Conservation (phyloP, 1,140 invertebrate species). For the Chironomus tepperi region DNA sequence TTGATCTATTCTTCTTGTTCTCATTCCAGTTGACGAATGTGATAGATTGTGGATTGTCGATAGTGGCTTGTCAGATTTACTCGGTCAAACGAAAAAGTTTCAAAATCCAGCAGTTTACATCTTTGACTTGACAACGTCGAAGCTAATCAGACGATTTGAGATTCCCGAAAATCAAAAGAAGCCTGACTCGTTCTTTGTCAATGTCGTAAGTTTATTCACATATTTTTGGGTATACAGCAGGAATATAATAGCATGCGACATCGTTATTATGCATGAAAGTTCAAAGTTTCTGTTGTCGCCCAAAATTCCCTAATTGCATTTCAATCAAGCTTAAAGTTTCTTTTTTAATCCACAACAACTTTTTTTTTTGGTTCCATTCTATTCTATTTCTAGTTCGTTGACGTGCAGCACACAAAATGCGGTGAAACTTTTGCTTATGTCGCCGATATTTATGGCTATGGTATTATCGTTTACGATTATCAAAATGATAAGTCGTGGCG, state of each 20-base stretch:
- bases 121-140: slow-evolving; percentile 63
- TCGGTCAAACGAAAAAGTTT: slow-evolving; percentile 49
- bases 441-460: slow-evolving; percentile 62
- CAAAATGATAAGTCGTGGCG: slow-evolving; percentile 66
- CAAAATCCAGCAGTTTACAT: slow-evolving; percentile 54
- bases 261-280: too few species aligned
- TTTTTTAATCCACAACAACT: too few species aligned
- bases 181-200: slow-evolving; percentile 63
- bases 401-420: slow-evolving; percentile 54
- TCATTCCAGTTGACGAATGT: slow-evolving; percentile 42
- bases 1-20: neutral
- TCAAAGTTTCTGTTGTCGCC: too few species aligned
- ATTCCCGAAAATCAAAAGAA: slow-evolving; percentile 56
- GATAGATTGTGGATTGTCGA: slow-evolving; percentile 56
- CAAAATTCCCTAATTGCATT: too few species aligned
- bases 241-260: too few species aligned
- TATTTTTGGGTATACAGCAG: too few species aligned
- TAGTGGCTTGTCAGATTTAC: slow-evolving; percentile 52
- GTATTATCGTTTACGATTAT: slow-evolving; percentile 63
- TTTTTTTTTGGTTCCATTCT: too few species aligned
- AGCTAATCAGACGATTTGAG: slow-evolving; percentile 52
- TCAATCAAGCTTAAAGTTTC: too few species aligned
- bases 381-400: slow-evolving; percentile 45
- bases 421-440: slow-evolving; percentile 64
- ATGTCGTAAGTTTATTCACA: slow-evolving; percentile 45